phyloP scores from a whole-genome alignment of 2,888 invertebrate genomes.

The Folsomia manolachei region DNA sequence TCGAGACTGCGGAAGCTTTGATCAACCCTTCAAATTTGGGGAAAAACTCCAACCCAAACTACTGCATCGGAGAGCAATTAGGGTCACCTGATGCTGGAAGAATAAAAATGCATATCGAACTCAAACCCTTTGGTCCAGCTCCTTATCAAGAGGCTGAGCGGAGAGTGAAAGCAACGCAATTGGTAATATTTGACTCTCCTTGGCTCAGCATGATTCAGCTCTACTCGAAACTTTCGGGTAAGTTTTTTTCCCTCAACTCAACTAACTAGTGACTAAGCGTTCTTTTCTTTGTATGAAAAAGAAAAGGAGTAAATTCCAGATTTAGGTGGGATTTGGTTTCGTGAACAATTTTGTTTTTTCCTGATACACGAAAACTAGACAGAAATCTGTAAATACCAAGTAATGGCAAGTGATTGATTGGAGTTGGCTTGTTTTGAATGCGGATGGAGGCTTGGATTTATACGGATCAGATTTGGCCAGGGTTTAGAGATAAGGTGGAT shows the following conservation, averaged over 20 bases:
- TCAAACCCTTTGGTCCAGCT: constrained; percentile 30
- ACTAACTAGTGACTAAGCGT: too few relatives aligned
- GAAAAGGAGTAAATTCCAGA: not conserved
- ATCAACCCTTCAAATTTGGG: not conserved
- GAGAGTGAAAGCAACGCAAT: constrained; percentile 31
- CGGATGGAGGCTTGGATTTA: not conserved
- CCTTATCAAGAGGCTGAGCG: constrained; percentile 24
- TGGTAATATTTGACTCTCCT: constrained; percentile 36
- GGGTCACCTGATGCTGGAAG: constrained; percentile 21
- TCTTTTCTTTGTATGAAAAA: too few relatives aligned
- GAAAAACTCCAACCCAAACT: constrained; percentile 7
- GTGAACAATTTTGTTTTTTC: too few relatives aligned
- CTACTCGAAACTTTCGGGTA: constrained; percentile 18
- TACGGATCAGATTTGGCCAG: too few relatives aligned
- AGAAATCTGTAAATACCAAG: not conserved
- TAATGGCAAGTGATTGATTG: not conserved
- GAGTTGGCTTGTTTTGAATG: not conserved
- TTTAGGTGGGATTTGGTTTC: too few relatives aligned
- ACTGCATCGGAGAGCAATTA: not conserved
- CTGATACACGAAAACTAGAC: too few relatives aligned
- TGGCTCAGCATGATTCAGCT: constrained; percentile 26
- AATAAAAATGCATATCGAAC: constrained; percentile 27
- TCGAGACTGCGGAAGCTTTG: not conserved
- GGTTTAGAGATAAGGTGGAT: not conserved
- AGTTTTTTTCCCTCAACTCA: too few relatives aligned